Base-by-base conservation (phyloP, 2,888 invertebrate genomes). In the Busseola fusca region DNA sequence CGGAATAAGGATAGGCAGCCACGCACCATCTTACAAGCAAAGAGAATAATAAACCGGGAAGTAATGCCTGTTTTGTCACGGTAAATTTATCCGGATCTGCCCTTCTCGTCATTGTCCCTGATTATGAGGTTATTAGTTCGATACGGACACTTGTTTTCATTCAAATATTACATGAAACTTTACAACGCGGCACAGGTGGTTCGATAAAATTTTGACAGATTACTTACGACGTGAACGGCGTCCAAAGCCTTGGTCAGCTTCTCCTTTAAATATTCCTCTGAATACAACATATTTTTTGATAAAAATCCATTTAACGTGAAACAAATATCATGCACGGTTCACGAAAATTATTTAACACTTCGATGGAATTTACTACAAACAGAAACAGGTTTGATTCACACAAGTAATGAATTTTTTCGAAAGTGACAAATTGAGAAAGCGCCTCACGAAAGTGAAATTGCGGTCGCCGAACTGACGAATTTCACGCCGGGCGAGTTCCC, bases 1-100 rank as follows among this genome's bases (percentile, higher is more conserved):
- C 98, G 12, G 98, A 98, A 93, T 98, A 98, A 0, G 97, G 96
- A 90, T 98, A 97, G 14, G 97, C 95, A 3, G 97, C 97, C 62
- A 98, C 96, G 84, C 97, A 97, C 94, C 97, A 97, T 86, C 98
- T 96, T 83, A 98, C 91, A 69, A 97, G 91, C 75, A 97, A 87
- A 27, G 97, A 96, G 67, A 96, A 93, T 69, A 97, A 88, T 69
- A 96, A 89, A 58, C 97, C 96, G 73, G 96, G 96, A 66, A 96
- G 85, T 81, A 95, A 88, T 27, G 90, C 91, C 79, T 93, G 93
- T 91, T 94, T 95, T 40, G 95, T 93, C 80, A 95, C 91, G 66
- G 78, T 90, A 87, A 94, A 94, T 84, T 87, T 93, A 78, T 93
- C 93, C 56, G 93, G 92, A 84, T 94, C 93, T 27, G 93, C 88